Conservation (phyloP, 1,140 invertebrate species). For the Goniozus legneri region DNA sequence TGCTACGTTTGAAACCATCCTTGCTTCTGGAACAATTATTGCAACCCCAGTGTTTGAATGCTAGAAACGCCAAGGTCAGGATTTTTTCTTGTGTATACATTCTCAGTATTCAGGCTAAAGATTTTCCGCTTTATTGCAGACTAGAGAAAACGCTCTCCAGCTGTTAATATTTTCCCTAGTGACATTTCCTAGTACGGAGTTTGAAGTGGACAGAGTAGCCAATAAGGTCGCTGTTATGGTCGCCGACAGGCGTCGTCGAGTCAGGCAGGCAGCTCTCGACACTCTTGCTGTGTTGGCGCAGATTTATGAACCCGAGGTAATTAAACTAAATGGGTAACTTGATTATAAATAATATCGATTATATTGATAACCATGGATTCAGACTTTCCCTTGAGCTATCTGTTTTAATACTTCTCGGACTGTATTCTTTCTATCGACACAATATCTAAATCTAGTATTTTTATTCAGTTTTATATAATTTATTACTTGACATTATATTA, state of each 20-base stretch:
- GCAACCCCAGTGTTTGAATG: slow-evolving; percentile 62
- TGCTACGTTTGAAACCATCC: slow-evolving; percentile 63
- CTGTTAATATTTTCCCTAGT: slow-evolving; percentile 72
- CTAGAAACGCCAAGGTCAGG: slow-evolving; percentile 62
- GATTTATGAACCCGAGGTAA: slow-evolving; percentile 59
- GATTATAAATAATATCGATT: no score
- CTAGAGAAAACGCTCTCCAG: slow-evolving; percentile 74
- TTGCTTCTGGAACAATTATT: slow-evolving; percentile 62
- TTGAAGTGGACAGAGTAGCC: slow-evolving; percentile 66
- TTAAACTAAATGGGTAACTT: no score
- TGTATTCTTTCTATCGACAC: no score
- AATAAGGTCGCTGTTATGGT: slow-evolving; percentile 58
- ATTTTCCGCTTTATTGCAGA: slow-evolving; percentile 44
- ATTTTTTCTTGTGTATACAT: slow-evolving; percentile 3
- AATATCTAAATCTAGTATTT: no score
- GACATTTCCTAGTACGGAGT: slow-evolving; percentile 77
- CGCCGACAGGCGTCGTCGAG: slow-evolving; percentile 67
- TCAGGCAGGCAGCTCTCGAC: slow-evolving; percentile 78
- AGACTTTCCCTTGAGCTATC: no score
- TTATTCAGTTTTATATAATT: no score
- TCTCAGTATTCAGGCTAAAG: background rate
- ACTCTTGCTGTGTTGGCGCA: slow-evolving; percentile 74
- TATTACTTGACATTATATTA: no score
- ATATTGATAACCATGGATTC: no score
- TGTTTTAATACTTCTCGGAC: no score